Conservation (phyloP, 2,888 invertebrate genomes). For the Chrysodeixis includens region DNA sequence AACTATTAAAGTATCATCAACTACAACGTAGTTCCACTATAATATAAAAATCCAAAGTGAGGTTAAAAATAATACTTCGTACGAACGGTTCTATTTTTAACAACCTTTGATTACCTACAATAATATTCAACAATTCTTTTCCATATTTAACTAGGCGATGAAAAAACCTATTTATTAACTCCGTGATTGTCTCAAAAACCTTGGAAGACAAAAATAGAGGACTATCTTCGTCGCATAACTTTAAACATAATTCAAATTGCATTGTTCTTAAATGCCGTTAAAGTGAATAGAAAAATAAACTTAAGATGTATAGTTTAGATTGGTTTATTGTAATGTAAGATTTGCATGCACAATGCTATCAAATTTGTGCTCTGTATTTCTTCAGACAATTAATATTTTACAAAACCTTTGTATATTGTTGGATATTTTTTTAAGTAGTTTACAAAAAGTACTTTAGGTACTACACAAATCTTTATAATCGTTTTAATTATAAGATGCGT, state of each 20-base stretch:
- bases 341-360: constrained; percentile 42
- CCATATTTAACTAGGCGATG: background rate
- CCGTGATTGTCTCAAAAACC: background rate
- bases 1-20: too few relatives aligned
- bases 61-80: too few relatives aligned
- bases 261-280: background rate
- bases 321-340: constrained; percentile 29
- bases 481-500: too few relatives aligned
- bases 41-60: too few relatives aligned
- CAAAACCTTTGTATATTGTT: too few relatives aligned
- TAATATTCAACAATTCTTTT: background rate
- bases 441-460: too few relatives aligned
- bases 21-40: too few relatives aligned
- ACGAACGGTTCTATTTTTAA: too few relatives aligned
- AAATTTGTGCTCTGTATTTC: constrained; percentile 31
- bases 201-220: background rate
- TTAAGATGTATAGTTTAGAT: constrained; percentile 10
- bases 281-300: constrained; percentile 12
- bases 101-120: too few relatives aligned
- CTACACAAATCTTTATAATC: too few relatives aligned
- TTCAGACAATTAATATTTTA: constrained; percentile 36
- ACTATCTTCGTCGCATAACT: constrained; percentile 7
- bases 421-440: too few relatives aligned
- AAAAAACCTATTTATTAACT: background rate
- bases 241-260: constrained; percentile 9